Conservation (phyloP, 2,888 invertebrate genomes). For the Microchrysa polita region DNA sequence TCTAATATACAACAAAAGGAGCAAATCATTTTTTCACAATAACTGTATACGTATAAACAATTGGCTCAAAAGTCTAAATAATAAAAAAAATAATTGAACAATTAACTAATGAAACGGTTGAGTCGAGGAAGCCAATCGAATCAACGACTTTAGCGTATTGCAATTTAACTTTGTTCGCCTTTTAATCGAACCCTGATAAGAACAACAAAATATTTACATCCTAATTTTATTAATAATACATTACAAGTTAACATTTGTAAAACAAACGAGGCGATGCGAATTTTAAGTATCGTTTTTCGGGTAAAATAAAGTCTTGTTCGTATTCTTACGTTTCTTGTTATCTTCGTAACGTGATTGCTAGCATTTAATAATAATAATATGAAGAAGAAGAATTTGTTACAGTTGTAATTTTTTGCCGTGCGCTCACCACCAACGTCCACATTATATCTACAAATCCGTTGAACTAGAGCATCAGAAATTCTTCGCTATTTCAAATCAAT, state of each 20-base stretch:
- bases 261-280: slow-evolving; percentile 37
- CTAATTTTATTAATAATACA: slow-evolving; percentile 41
- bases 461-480: slow-evolving; percentile 23
- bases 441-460: slow-evolving; percentile 19
- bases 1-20: slow-evolving; percentile 28
- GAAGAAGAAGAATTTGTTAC: too few species aligned
- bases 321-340: too few species aligned
- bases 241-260: slow-evolving; percentile 40
- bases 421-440: background rate
- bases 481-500: slow-evolving; percentile 49
- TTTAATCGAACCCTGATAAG: slow-evolving; percentile 40
- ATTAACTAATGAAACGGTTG: slow-evolving; percentile 13
- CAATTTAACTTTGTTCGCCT: too few species aligned
- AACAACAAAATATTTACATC: slow-evolving; percentile 43
- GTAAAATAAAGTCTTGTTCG: slow-evolving; percentile 25
- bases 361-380: too few species aligned
- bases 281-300: slow-evolving; percentile 41
- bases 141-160: background rate
- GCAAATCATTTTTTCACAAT: slow-evolving; percentile 3
- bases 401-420: slow-evolving; percentile 23
- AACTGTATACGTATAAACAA: slow-evolving; percentile 10
- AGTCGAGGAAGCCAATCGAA: background rate
- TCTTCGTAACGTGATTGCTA: slow-evolving; percentile 26
- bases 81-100: background rate
- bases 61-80: background rate